Evolutionary conservation across 2,888 invertebrate species (phyloP).

Genomic region (Mythimna pallens): DNA sequence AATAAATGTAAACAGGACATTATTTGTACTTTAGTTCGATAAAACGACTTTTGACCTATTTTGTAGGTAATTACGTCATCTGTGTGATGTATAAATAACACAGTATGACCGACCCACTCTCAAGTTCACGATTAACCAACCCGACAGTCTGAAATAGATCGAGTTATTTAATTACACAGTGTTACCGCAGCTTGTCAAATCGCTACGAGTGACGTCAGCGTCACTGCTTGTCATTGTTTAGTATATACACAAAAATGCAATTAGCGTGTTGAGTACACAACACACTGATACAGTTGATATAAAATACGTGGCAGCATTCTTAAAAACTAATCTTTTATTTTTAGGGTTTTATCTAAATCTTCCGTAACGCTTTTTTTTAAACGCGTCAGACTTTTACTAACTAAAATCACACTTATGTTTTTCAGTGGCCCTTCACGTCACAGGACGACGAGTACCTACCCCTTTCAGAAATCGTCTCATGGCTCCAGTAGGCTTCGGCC

Average conservation of each 20-base stretch:
- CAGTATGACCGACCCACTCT: background rate
- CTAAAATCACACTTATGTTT: too few relatives aligned
- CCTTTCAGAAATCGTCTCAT: too few relatives aligned
- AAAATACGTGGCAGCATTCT: background rate
- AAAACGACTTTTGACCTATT: constrained; percentile 5
- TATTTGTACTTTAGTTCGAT: background rate
- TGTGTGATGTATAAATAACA: background rate
- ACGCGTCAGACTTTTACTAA: too few relatives aligned
- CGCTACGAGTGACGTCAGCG: constrained; percentile 26
- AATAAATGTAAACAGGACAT: constrained; percentile 13
- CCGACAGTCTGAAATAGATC: background rate
- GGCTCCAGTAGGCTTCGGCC: too few relatives aligned
- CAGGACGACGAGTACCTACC: too few relatives aligned
- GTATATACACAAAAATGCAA: constrained; percentile 10
- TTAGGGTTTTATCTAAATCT: background rate
- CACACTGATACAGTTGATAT: background rate
- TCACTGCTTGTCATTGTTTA: constrained; percentile 47
- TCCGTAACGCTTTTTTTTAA: too few relatives aligned
- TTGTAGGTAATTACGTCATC: constrained; percentile 9
- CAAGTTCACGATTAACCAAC: constrained; percentile 8
- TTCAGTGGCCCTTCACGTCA: too few relatives aligned
- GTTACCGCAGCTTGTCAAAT: constrained; percentile 26
- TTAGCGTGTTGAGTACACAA: background rate
- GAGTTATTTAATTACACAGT: constrained; percentile 2
- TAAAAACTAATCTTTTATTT: background rate